Evolutionary conservation across 2,888 invertebrate species (phyloP).

Genomic region (Brachynemurus nebulosus): DNA sequence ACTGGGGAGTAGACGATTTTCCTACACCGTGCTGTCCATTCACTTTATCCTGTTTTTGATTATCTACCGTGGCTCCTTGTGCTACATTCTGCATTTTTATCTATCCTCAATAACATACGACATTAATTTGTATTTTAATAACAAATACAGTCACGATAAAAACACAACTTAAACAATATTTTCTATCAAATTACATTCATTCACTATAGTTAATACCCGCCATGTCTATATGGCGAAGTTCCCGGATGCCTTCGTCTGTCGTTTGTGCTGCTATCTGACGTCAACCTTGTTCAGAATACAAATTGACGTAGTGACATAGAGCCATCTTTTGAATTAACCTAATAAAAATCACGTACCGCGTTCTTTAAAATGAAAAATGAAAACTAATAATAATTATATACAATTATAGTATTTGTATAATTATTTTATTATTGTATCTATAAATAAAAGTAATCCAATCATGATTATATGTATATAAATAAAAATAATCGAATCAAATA

Average conservation of each 20-base stretch:
- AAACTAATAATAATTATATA: too few species aligned
- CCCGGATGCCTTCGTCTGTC: conserved; percentile 45
- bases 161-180: conserved; percentile 7
- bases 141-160: conserved; percentile 6
- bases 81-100: conserved; percentile 87
- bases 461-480: too few species aligned
- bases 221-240: conserved; percentile 66
- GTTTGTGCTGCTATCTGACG: conserved; percentile 2
- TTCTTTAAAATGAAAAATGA: too few species aligned
- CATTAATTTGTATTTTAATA: conserved; percentile 28
- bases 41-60: conserved; percentile 69
- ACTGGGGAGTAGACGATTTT: conserved; percentile 70
- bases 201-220: conserved; percentile 58
- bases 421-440: too few species aligned
- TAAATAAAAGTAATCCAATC: too few species aligned
- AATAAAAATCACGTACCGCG: too few species aligned
- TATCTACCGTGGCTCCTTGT: conserved; percentile 60
- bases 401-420: too few species aligned
- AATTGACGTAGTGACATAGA: too few species aligned
- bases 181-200: conserved; percentile 36
- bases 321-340: too few species aligned
- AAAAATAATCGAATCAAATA: too few species aligned
- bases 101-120: conserved; percentile 43
- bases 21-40: conserved; percentile 54
- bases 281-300: too few species aligned